phyloP scores from a whole-genome alignment of 2,797 vertebrate genomes.

The Vultur gryphus region DNA sequence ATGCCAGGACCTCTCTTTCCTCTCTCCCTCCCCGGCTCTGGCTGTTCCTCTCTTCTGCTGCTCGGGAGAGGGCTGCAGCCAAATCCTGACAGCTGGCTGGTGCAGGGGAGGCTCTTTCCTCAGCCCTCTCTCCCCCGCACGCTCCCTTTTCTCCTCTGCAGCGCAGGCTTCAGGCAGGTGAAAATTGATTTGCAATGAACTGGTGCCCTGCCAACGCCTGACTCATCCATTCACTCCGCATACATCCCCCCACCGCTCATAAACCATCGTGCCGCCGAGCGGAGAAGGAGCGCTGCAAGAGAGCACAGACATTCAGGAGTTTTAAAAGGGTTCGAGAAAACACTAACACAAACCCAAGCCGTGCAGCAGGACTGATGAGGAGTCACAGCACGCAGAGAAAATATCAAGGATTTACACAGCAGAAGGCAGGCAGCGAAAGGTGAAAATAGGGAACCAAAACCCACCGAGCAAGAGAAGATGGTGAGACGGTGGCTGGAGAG shows the following conservation, averaged over 20 bases:
- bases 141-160: neutral
- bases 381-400: neutral
- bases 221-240: neutral
- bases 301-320: neutral
- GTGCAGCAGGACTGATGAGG: neutral
- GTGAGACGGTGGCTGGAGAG: neutral
- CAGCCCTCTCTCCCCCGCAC: neutral
- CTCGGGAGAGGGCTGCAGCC: neutral
- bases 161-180: neutral
- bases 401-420: neutral
- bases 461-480: neutral
- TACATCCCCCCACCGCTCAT: neutral
- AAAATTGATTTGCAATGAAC: constrained; percentile 41
- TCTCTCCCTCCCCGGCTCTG: neutral
- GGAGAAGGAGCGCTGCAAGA: neutral
- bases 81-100: neutral
- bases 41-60: neutral
- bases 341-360: neutral
- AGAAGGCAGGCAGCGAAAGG: neutral
- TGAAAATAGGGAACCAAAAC: neutral
- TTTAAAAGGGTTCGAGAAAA: neutral
- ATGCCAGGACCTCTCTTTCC: neutral
- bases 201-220: constrained; percentile 22
- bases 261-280: neutral
- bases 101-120: neutral